phyloP scores from a whole-genome alignment of 2,797 vertebrate species.

The Enteromius unitaeniatus region DNA sequence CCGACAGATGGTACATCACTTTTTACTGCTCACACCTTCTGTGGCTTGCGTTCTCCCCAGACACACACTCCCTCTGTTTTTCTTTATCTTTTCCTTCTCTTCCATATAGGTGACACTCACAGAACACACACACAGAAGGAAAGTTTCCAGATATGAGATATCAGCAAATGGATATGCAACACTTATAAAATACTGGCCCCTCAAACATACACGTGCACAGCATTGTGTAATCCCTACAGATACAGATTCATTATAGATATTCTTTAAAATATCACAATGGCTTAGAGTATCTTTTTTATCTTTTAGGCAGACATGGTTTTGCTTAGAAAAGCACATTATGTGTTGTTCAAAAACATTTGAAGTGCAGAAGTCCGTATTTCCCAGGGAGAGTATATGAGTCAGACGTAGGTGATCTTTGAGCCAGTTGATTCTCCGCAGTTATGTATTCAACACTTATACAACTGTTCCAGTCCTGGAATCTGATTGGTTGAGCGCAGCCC shows the following conservation, averaged over 20 bases:
- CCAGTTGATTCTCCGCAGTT: neutral
- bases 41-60: slow-evolving; percentile 82
- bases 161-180: slow-evolving; percentile 15
- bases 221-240: slow-evolving; percentile 18
- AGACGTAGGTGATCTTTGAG: neutral
- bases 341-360: slow-evolving; percentile 9
- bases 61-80: slow-evolving; percentile 61
- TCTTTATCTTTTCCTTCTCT: slow-evolving; percentile 58
- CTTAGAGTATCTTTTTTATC: neutral
- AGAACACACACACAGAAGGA: slow-evolving; percentile 39
- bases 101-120: slow-evolving; percentile 44
- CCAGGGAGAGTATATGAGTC: neutral
- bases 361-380: slow-evolving; percentile 9
- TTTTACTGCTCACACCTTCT: slow-evolving; percentile 96
- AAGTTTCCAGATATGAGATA: slow-evolving; percentile 45
- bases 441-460: slow-evolving; percentile 1
- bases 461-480: neutral
- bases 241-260: slow-evolving; percentile 47
- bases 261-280: slow-evolving; percentile 26
- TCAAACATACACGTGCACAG: slow-evolving; percentile 1
- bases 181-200: slow-evolving; percentile 15
- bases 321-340: slow-evolving; percentile 10
- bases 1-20: slow-evolving; percentile 92
- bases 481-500: neutral
- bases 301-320: neutral